Base-by-base conservation (phyloP, 2,888 invertebrate species). In the Macroteleia sp. region DNA sequence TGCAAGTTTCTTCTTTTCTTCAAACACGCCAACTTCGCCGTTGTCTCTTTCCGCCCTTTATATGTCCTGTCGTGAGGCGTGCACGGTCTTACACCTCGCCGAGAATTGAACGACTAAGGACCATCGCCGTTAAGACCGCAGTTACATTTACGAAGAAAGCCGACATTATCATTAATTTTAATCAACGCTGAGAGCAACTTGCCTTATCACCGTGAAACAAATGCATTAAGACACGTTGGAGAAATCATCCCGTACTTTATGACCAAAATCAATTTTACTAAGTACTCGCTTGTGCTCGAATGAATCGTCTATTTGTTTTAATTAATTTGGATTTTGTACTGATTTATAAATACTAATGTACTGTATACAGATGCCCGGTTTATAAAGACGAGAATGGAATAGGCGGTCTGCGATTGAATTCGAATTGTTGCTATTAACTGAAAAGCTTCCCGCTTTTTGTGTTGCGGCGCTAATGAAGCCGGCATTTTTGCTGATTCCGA, bases 1-100 rank as follows among this genome's bases (percentile, higher is more conserved):
- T 66, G 74, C 73, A 66, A 80, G 73, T 75, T 80, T 50, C 41
- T 76, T 52, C 48, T 78, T 74, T 73, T 73, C 54, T 61, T 59
- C 64, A 74, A 78, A 64, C 66, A 70, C 59, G 78, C 59, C 54
- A 78, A 73, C 64, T 78, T 70, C 17, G 44, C 30, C 64, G 48
- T 79, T 79, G 70, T 79, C 70, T 75, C 61, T n/a, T n/a, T 44
- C 39, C 50, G 50, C 41, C 14, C 28, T 50, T 70, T 42, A 42
- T 48, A 42, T 50, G n/a, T n/a, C n/a, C n/a, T n/a, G n/a, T n/a
- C n/a, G n/a, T n/a, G n/a, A n/a, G n/a, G n/a, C n/a, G n/a, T n/a
- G n/a, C n/a, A n/a, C n/a, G n/a, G n/a, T n/a, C 75, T 42, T 25
- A 20, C 39, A 54, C 54, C 19, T 25, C 17, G 28, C 42, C 12